Evolutionary conservation across 2,113 vertebrate genomes (phyloP).

Genomic region (Aspiorhynchus laticeps): DNA sequence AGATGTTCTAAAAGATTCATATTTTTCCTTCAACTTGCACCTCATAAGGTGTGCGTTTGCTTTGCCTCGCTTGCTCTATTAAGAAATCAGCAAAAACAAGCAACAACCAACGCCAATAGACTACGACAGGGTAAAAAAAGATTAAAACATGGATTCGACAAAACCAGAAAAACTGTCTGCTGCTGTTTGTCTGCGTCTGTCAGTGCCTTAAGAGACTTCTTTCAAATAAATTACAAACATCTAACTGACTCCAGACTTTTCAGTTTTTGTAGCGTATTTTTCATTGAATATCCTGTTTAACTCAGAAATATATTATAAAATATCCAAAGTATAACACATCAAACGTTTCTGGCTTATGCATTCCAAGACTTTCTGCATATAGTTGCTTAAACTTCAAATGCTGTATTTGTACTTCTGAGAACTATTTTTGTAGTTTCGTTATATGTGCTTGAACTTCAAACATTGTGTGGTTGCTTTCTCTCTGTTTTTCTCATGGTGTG

Average conservation of each 20-base stretch:
- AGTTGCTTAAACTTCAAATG: background rate
- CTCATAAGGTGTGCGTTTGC: no score
- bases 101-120: background rate
- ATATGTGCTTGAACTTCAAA: background rate
- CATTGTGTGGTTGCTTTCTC: background rate
- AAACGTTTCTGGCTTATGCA: constrained; percentile 4
- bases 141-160: background rate
- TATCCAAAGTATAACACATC: constrained; percentile 1
- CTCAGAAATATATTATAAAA: background rate
- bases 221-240: background rate
- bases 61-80: no score
- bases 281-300: constrained; percentile 2
- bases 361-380: background rate
- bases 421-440: background rate
- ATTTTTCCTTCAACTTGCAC: no score
- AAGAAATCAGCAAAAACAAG: background rate
- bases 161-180: background rate
- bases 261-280: background rate
- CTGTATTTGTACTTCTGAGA: background rate
- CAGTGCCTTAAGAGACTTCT: background rate
- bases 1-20: no score
- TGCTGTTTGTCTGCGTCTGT: background rate
- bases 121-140: no score
- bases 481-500: background rate
- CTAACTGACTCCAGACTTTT: background rate